phyloP scores from a whole-genome alignment of 2,797 vertebrate species.

The Lithobates pipiens region DNA sequence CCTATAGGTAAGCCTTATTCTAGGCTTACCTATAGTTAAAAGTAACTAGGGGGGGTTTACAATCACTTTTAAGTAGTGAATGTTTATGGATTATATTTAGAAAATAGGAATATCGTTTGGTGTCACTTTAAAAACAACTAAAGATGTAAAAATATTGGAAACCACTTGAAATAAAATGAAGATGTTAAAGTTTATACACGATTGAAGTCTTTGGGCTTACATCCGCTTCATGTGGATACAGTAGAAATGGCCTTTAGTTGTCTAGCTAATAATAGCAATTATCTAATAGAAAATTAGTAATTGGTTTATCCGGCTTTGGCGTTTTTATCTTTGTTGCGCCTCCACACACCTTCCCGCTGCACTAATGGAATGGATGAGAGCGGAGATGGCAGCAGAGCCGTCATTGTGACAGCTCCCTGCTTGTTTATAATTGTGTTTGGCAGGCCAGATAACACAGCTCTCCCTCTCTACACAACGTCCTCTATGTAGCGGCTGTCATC shows the following conservation, averaged over 20 bases:
- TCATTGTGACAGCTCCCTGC: constrained; percentile 39
- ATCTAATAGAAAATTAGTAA: background rate
- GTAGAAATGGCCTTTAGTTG: background rate
- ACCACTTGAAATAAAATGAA: too few species aligned
- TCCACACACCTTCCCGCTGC: constrained; percentile 1
- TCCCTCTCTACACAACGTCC: background rate
- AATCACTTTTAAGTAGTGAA: too few species aligned
- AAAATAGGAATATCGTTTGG: too few species aligned
- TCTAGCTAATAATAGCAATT: background rate
- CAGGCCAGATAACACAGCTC: constrained; percentile 14
- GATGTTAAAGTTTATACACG: background rate
- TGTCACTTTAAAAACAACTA: too few species aligned
- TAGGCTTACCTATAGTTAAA: too few species aligned
- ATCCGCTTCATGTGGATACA: background rate
- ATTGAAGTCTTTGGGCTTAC: background rate
- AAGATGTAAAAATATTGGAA: too few species aligned
- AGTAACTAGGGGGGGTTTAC: too few species aligned
- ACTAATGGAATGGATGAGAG: constrained; percentile 20
- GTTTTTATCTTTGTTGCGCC: constrained; percentile 1
- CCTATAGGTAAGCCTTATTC: too few species aligned
- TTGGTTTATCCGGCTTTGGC: background rate
- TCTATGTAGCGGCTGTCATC: constrained; percentile 24
- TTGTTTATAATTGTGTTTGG: constrained; percentile 46
- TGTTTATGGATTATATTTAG: too few species aligned
- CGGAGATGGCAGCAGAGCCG: constrained; percentile 38